Percentiles rank a stretch among this genome's conserved stretches.
These are phyloP conservation scores for Nasonia vitripennis DNA, from an alignment of 1,140 invertebrate species.

Conservation along the genomic window DNA sequence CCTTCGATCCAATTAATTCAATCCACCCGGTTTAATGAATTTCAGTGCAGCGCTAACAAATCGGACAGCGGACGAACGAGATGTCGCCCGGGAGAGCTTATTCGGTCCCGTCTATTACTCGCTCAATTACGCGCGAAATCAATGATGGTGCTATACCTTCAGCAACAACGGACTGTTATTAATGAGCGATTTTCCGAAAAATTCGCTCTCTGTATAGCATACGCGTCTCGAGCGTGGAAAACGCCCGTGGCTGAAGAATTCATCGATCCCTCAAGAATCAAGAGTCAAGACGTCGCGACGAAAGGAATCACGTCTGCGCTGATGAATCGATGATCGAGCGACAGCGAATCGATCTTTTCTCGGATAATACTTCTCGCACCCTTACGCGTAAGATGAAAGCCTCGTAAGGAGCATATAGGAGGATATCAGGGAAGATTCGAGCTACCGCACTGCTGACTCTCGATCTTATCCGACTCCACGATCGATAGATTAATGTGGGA, in stretches of 20 bases:
- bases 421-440: no score
- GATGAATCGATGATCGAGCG: conserved; percentile 40
- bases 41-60: neutral
- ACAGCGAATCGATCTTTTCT: conserved; percentile 35
- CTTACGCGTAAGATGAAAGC: no score
- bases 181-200: no score
- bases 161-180: no score
- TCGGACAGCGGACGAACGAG: neutral
- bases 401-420: neutral
- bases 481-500: conserved; percentile 70
- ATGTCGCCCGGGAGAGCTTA: no score
- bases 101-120: neutral
- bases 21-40: conserved; percentile 31
- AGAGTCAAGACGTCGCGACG: neutral
- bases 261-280: neutral
- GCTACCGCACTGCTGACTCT: neutral
- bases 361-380: no score
- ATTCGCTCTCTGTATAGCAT: neutral
- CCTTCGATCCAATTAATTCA: conserved; percentile 23
- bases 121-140: no score
- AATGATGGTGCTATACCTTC: neutral
- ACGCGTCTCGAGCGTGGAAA: no score
- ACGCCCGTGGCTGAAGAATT: no score
- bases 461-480: conserved; percentile 62
- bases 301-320: neutral